Conservation (phyloP, 2,888 invertebrate genomes). For the Drosophila crucigera region DNA sequence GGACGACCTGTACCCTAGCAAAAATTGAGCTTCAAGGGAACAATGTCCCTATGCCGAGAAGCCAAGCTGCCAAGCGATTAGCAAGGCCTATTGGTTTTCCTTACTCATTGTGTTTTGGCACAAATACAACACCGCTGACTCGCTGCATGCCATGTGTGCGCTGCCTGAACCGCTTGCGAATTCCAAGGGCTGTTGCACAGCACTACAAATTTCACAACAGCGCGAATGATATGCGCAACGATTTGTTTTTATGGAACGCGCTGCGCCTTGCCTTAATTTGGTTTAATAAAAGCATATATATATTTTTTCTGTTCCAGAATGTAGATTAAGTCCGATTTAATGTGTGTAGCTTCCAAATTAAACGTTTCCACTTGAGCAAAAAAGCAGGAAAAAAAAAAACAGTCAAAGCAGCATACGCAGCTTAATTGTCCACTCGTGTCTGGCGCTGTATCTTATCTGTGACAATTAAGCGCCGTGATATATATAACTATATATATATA, state of each 20-base stretch:
- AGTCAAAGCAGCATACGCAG: slow-evolving; percentile 42
- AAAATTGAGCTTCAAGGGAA: slow-evolving; percentile 82
- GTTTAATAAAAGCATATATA: slow-evolving; percentile 49
- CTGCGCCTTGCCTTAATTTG: slow-evolving; percentile 48
- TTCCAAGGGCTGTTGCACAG: slow-evolving; percentile 26
- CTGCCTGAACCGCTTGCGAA: slow-evolving; percentile 63
- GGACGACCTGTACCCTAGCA: slow-evolving; percentile 84
- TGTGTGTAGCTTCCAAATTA: slow-evolving; percentile 10
- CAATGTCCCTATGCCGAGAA: slow-evolving; percentile 74
- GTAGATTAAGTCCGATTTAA: slow-evolving; percentile 4
- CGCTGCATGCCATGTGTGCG: slow-evolving; percentile 1
- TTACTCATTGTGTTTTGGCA: slow-evolving; percentile 84
- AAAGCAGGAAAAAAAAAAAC: not conserved
- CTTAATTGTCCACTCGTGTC: slow-evolving; percentile 54
- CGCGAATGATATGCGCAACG: not conserved
- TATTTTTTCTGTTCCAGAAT: slow-evolving; percentile 4
- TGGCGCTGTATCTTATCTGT: slow-evolving; percentile 16
- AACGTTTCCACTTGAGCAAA: slow-evolving; percentile 37
- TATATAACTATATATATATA: not conserved
- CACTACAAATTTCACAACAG: slow-evolving; percentile 27
- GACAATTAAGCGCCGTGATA: slow-evolving; percentile 30
- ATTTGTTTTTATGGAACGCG: slow-evolving; percentile 19
- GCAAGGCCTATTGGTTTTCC: slow-evolving; percentile 83
- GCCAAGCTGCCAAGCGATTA: slow-evolving; percentile 81
- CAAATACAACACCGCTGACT: slow-evolving; percentile 22